A percentile compares a stretch with the other conserved stretches of the same genome.
Evolutionary conservation across 2,113 vertebrate species (phyloP).

Genomic region (Coracopsis vasa): DNA sequence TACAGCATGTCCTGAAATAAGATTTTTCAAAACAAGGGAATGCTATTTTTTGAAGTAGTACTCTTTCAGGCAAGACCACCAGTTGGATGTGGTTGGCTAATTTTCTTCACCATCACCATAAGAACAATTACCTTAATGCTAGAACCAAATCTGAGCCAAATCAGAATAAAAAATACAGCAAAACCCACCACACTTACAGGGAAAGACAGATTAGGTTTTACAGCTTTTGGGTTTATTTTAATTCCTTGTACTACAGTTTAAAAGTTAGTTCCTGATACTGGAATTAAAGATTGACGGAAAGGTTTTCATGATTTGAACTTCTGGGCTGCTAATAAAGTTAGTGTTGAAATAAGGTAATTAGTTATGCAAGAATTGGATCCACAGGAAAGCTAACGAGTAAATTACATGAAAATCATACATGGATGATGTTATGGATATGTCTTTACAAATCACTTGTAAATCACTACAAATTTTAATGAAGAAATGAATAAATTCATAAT

Average conservation of each 20-base stretch:
- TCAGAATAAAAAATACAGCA: neutral
- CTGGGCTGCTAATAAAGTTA: neutral
- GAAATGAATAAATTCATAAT: neutral
- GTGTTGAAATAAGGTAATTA: neutral
- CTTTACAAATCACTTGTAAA: constrained; percentile 8
- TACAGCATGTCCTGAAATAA: neutral
- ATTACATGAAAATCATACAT: neutral
- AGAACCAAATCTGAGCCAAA: neutral
- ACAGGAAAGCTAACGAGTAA: neutral
- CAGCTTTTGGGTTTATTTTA: neutral
- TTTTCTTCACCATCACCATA: neutral
- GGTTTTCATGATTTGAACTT: neutral
- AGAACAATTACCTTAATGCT: neutral
- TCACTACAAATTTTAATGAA: neutral
- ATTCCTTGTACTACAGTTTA: neutral
- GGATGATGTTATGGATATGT: neutral
- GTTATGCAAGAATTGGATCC: neutral
- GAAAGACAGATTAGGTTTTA: neutral
- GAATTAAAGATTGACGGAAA: neutral
- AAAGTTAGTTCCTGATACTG: neutral
- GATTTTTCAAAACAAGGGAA: neutral
- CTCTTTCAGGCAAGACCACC: neutral
- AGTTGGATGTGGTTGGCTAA: neutral
- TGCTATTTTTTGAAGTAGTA: neutral
- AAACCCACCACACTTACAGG: neutral